Conservation (phyloP, 2,888 invertebrate genomes). For the Polydrusus pterygomalis region DNA sequence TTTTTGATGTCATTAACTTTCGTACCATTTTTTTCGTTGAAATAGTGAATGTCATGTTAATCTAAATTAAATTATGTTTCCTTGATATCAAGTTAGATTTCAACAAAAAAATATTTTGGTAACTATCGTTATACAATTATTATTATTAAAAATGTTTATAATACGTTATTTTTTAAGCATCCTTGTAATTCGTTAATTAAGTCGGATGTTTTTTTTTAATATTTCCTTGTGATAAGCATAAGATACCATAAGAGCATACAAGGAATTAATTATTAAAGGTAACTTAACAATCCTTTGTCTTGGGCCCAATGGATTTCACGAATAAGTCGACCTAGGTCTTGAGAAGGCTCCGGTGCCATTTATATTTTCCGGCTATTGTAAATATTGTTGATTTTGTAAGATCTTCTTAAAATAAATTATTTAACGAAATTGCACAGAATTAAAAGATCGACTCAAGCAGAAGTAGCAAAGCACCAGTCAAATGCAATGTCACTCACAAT, state of each 20-base stretch:
- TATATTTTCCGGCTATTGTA: no score
- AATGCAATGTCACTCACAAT: no score
- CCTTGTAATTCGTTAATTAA: slow-evolving; percentile 1
- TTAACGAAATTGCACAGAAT: no score
- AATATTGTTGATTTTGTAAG: no score
- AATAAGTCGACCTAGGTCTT: neutral
- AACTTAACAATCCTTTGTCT: neutral
- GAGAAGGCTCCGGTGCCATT: no score
- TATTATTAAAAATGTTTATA: neutral
- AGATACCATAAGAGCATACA: neutral
- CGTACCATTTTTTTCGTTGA: neutral
- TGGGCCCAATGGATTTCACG: neutral
- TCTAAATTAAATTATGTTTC: slow-evolving; percentile 1
- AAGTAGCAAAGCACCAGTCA: no score
- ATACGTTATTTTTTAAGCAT: neutral
- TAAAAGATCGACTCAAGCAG: no score
- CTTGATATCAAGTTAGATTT: neutral
- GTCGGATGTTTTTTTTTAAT: neutral
- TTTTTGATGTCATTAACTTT: neutral
- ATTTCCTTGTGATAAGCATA: neutral
- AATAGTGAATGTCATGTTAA: neutral
- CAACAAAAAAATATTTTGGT: neutral
- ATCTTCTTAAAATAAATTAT: no score
- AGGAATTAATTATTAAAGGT: neutral
- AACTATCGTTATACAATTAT: no score